A percentile compares a stretch with the other conserved stretches of the same genome.
These are phyloP conservation scores for Thinocorus orbignyianus DNA, from an alignment of 2,113 vertebrate genomes.

Conservation along the genomic window DNA sequence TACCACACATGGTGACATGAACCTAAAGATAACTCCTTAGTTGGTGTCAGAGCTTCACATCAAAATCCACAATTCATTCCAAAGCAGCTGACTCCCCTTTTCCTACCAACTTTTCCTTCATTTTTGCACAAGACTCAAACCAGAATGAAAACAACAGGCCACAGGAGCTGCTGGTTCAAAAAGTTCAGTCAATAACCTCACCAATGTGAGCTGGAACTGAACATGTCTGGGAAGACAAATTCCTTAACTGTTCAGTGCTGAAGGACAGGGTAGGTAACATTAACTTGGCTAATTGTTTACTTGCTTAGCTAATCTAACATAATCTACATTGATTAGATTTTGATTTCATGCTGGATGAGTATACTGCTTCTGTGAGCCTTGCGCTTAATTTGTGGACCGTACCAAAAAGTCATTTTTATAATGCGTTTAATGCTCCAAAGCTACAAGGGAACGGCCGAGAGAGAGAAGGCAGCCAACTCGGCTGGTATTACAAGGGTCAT, in stretches of 20 bases:
- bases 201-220: neutral
- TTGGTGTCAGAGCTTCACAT: neutral
- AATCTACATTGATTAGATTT: conserved; percentile 66
- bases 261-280: conserved; percentile 65
- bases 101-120: neutral
- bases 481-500: conserved; percentile 88
- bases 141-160: neutral
- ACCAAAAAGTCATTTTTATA: conserved; percentile 73
- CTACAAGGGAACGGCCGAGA: conserved; percentile 69
- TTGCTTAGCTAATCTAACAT: conserved; percentile 63
- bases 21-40: neutral
- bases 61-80: neutral
- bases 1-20: fast-evolving
- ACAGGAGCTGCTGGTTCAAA: neutral
- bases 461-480: conserved; percentile 69
- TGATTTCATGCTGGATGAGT: conserved; percentile 76
- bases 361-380: conserved; percentile 63
- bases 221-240: conserved; percentile 11
- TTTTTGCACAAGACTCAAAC: neutral
- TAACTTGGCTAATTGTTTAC: conserved; percentile 66
- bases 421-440: conserved; percentile 72
- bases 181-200: neutral
- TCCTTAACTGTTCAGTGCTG: neutral
- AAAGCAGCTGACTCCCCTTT: neutral
- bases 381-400: conserved; percentile 74